Percentiles rank a stretch among this genome's conserved stretches.
Evolutionary conservation across 64 coral and sea anemone genomes (phyloP).

Genomic region (Stichodactyla helianthus): DNA sequence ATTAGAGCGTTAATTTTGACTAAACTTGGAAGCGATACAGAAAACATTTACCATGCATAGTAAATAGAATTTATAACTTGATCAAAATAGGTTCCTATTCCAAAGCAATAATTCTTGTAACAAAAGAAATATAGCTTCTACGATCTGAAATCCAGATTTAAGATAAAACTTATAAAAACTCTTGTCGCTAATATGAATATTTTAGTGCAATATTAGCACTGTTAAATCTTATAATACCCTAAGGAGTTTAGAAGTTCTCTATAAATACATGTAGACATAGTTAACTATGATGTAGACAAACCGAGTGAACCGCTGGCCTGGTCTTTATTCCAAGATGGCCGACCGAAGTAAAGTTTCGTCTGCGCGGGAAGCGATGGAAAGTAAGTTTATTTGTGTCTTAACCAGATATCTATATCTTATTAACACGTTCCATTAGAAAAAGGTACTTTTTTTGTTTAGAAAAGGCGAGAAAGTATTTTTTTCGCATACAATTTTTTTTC

Average conservation of each 20-base stretch:
- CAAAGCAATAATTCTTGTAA: background rate
- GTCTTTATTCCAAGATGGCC: slow-evolving; percentile 69
- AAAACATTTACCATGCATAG: background rate
- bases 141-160: background rate
- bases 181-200: background rate
- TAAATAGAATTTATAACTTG: background rate
- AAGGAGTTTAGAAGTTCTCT: background rate
- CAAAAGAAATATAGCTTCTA: background rate
- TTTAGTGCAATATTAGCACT: background rate
- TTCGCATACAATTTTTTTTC: too few species aligned
- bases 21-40: background rate
- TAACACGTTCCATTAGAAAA: too few species aligned
- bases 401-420: background rate
- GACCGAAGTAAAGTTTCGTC: slow-evolving; percentile 53
- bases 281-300: background rate
- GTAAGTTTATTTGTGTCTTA: slow-evolving; percentile 30
- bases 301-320: slow-evolving; percentile 20
- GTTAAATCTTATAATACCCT: too few species aligned
- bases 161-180: background rate
- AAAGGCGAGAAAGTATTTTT: too few species aligned
- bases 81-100: background rate
- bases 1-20: background rate
- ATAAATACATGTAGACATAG: background rate
- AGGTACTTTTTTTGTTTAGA: background rate
- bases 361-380: slow-evolving; percentile 91